These are phyloP conservation scores for Pelosia muscerda DNA, from an alignment of 2,888 invertebrate species.

Conservation along the genomic window DNA sequence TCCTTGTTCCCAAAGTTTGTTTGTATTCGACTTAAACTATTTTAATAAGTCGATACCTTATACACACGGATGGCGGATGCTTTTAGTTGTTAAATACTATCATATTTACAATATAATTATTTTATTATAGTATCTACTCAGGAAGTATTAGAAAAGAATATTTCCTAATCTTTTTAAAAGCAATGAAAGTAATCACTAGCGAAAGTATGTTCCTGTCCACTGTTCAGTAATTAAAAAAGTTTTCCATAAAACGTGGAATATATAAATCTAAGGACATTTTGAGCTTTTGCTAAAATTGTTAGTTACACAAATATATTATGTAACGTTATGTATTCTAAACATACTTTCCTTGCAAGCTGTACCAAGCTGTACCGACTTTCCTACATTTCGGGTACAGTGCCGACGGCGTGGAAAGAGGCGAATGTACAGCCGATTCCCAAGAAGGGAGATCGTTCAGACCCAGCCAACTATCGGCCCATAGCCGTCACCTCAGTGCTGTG, in stretches of 20 bases:
- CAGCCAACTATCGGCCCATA: too few relatives aligned
- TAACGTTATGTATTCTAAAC: too few relatives aligned
- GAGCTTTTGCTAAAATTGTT: neutral
- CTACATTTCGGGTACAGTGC: too few relatives aligned
- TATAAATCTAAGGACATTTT: neutral
- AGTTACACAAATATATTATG: too few relatives aligned
- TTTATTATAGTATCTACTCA: neutral
- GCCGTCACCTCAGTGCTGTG: too few relatives aligned
- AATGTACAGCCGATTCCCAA: too few relatives aligned
- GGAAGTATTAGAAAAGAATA: neutral
- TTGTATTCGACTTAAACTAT: neutral
- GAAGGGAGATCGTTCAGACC: too few relatives aligned
- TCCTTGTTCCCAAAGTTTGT: neutral
- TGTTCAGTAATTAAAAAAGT: neutral
- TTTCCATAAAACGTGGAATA: neutral
- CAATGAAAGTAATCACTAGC: neutral
- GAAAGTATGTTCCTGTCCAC: neutral
- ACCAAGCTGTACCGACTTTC: too few relatives aligned
- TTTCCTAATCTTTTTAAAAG: neutral
- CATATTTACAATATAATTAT: neutral
- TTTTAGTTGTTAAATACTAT: neutral
- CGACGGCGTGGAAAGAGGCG: too few relatives aligned
- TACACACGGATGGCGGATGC: neutral
- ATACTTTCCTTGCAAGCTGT: too few relatives aligned
- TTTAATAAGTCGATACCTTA: neutral